Conservation (phyloP, 1,140 invertebrate genomes). For the Plutomurus gul region DNA sequence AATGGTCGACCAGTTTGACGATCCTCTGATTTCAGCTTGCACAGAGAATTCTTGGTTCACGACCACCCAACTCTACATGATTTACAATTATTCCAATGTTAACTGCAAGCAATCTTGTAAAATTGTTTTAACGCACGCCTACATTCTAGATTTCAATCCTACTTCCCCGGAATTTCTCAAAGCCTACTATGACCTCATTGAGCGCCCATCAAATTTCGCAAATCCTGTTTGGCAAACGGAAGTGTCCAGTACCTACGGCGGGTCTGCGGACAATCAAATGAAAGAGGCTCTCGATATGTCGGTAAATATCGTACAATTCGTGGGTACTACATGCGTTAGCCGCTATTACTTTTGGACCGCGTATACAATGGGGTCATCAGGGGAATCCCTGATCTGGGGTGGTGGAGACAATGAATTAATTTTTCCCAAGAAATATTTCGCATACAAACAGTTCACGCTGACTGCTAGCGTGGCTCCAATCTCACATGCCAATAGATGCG, state of each 20-base stretch:
- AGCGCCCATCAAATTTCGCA: background rate
- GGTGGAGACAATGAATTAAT: background rate
- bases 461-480: no score
- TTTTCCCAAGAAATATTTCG: constrained; percentile 31
- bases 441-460: constrained; percentile 26
- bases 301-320: constrained; percentile 35
- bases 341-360: constrained; percentile 40
- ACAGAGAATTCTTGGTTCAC: constrained; percentile 46
- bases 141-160: constrained; percentile 19
- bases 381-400: constrained; percentile 42
- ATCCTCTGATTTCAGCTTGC: constrained; percentile 37
- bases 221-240: constrained; percentile 17
- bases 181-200: constrained; percentile 31
- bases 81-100: background rate
- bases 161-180: background rate
- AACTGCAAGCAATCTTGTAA: constrained; percentile 17
- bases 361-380: constrained; percentile 19
- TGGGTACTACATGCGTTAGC: constrained; percentile 36
- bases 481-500: no score
- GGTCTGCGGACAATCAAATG: constrained; percentile 30
- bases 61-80: constrained; percentile 31
- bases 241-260: constrained; percentile 35
- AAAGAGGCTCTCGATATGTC: constrained; percentile 33
- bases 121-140: constrained; percentile 37
- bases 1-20: constrained; percentile 29